Conservation (phyloP, 2,113 vertebrate genomes). For the Eubucco bourcierii region DNA sequence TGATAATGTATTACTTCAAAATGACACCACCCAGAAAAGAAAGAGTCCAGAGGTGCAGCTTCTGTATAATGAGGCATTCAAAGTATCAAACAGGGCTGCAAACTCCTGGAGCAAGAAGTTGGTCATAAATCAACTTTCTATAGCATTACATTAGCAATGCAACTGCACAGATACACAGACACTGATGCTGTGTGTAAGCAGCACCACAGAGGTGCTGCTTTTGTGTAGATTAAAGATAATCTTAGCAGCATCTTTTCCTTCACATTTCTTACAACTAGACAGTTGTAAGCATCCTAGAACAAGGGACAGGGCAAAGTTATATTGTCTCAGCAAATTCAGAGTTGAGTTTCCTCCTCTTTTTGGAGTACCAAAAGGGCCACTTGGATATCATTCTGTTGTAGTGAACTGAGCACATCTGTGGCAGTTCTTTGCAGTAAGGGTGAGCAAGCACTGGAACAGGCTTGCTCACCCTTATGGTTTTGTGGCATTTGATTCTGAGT, state of each 20-base stretch:
- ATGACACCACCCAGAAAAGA: conserved; percentile 45
- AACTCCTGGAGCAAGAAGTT: background rate
- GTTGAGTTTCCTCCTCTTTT: background rate
- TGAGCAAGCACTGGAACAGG: too few species aligned
- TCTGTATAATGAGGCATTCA: conserved; percentile 3
- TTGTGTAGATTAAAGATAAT: conserved; percentile 46
- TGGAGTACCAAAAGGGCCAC: background rate
- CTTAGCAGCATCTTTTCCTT: background rate
- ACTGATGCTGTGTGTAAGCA: background rate
- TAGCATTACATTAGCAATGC: background rate
- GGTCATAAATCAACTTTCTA: conserved; percentile 36
- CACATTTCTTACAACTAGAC: background rate
- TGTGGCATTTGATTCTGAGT: background rate
- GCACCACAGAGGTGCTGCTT: background rate
- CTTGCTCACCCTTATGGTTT: too few species aligned
- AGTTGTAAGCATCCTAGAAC: background rate
- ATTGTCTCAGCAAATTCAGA: background rate
- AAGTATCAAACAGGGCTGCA: background rate
- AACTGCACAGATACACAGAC: background rate
- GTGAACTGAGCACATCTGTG: background rate
- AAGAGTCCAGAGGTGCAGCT: background rate
- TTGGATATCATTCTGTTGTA: rapidly evolving
- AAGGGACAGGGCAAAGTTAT: background rate
- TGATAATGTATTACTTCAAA: conserved; percentile 23
- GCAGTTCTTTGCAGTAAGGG: background rate